Conservation (phyloP, 2,113 vertebrate species). For the Ploceus nigricollis region DNA sequence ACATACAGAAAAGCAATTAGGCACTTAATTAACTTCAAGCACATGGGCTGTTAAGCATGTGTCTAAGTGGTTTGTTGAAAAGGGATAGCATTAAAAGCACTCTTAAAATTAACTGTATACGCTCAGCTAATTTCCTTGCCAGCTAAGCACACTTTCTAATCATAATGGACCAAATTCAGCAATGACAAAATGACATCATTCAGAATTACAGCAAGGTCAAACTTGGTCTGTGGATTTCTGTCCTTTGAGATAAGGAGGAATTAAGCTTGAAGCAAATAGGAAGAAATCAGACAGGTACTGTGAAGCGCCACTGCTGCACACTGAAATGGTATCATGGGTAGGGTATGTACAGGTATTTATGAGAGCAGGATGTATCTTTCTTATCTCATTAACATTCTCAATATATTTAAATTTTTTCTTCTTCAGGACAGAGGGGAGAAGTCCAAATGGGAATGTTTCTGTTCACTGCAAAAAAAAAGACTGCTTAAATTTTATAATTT, state of each 20-base stretch:
- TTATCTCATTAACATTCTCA: background rate
- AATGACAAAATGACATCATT: slow-evolving; percentile 2
- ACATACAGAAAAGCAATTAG: slow-evolving; percentile 63
- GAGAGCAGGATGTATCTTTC: background rate
- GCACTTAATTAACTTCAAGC: slow-evolving; percentile 65
- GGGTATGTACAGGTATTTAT: background rate
- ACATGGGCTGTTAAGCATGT: slow-evolving; percentile 55
- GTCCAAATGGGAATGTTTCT: background rate
- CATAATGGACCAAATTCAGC: slow-evolving; percentile 22
- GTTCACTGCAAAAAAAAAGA: background rate
- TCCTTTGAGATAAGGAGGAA: background rate
- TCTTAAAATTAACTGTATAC: slow-evolving; percentile 55
- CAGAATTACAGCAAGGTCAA: slow-evolving; percentile 32
- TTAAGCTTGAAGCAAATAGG: slow-evolving; percentile 8
- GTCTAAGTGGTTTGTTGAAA: slow-evolving; percentile 64
- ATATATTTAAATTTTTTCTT: background rate
- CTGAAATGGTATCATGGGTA: background rate
- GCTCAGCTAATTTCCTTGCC: slow-evolving; percentile 46
- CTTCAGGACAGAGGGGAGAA: background rate
- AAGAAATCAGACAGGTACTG: background rate
- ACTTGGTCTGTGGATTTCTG: background rate
- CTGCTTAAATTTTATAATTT: background rate
- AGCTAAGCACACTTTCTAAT: slow-evolving; percentile 25
- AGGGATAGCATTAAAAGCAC: slow-evolving; percentile 46
- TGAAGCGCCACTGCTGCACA: background rate